Evolutionary conservation across 1,140 invertebrate genomes (phyloP).

Genomic region (Sminthurinus signatus): DNA sequence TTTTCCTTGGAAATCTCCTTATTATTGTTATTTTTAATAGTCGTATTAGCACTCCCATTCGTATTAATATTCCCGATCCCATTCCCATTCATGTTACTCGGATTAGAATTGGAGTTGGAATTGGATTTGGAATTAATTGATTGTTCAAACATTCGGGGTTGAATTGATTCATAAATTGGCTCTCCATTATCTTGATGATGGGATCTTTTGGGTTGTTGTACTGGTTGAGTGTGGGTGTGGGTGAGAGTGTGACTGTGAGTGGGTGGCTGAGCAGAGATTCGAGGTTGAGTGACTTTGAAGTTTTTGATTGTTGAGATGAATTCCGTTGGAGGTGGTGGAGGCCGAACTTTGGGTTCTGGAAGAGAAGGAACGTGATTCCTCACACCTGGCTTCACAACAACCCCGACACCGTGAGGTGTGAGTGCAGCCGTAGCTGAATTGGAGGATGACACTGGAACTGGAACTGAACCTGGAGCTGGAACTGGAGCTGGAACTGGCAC

Average conservation of each 20-base stretch:
- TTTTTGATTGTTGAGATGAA: slow-evolving; percentile 29
- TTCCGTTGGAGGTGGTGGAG: slow-evolving; percentile 57
- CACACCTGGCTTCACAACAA: background rate
- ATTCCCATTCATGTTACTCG: background rate
- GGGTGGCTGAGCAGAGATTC: background rate
- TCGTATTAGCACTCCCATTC: background rate
- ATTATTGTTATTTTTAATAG: too few relatives aligned
- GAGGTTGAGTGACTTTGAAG: background rate
- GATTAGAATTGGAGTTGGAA: background rate
- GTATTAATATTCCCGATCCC: background rate
- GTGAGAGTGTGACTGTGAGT: background rate
- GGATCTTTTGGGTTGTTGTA: slow-evolving; percentile 43
- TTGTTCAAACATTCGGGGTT: slow-evolving; percentile 53
- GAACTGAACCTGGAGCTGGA: too few relatives aligned
- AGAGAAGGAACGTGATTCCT: slow-evolving; percentile 51
- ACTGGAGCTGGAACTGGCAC: too few relatives aligned
- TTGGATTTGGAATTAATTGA: background rate
- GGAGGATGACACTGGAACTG: too few relatives aligned
- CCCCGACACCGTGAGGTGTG: background rate
- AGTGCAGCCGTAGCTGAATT: too few relatives aligned
- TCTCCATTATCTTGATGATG: slow-evolving; percentile 51
- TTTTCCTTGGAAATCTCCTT: background rate
- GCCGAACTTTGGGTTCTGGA: slow-evolving; percentile 66
- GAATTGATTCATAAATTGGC: slow-evolving; percentile 76
- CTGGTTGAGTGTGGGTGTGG: background rate